Conservation (phyloP, 2,888 invertebrate genomes). For the Hyles lineata region DNA sequence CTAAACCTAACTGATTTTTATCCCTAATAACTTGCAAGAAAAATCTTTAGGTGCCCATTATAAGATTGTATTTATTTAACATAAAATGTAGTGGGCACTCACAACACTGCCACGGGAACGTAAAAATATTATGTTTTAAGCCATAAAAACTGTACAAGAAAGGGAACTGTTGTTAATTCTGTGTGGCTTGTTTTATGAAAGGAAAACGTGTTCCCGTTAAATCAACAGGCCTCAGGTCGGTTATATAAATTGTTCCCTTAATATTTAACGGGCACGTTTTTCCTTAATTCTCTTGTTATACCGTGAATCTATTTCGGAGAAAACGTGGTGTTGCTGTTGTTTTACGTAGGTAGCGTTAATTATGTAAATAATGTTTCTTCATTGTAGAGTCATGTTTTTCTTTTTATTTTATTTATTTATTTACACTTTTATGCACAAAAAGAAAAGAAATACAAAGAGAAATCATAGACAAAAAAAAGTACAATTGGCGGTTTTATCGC, state of each 20-base stretch:
- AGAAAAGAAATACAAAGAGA: too few relatives aligned
- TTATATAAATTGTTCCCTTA: not conserved
- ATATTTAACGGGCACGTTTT: not conserved
- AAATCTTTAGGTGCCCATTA: not conserved
- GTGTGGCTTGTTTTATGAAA: constrained; percentile 18
- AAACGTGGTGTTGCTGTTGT: not conserved
- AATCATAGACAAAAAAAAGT: too few relatives aligned
- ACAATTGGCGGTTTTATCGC: too few relatives aligned
- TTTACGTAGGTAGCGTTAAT: not conserved
- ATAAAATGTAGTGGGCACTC: constrained; percentile 6
- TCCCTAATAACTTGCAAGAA: not conserved
- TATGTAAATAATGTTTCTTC: too few relatives aligned
- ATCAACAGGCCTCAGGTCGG: constrained; percentile 4
- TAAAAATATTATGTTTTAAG: constrained; percentile 19
- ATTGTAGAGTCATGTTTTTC: too few relatives aligned
- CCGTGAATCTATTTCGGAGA: not conserved
- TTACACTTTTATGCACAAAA: too few relatives aligned
- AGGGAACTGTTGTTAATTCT: constrained; percentile 7
- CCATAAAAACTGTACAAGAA: constrained; percentile 10
- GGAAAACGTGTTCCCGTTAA: constrained; percentile 4
- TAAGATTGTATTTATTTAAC: constrained; percentile 6
- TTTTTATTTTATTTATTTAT: too few relatives aligned
- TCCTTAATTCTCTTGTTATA: not conserved
- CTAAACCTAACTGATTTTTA: too few relatives aligned
- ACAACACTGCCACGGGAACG: constrained; percentile 1